phyloP scores from a whole-genome alignment of 2,888 invertebrate species.

The Torymus tubicola region DNA sequence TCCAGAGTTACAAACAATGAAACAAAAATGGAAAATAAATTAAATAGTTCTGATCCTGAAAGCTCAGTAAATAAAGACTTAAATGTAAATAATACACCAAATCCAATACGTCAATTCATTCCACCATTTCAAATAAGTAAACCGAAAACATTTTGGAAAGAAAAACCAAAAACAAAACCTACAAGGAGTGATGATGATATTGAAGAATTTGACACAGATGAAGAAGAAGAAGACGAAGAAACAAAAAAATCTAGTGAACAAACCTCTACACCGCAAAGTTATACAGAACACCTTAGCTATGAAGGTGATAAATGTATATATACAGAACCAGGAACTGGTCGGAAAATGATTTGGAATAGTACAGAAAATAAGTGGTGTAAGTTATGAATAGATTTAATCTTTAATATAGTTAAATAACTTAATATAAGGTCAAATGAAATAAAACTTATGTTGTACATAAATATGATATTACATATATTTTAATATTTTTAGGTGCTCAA shows the following conservation, averaged over 20 bases:
- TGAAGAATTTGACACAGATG: conserved; percentile 67
- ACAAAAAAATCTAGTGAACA: conserved; percentile 42
- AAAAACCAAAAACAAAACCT: conserved; percentile 44
- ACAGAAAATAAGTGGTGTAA: conserved; percentile 72
- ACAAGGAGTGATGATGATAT: conserved; percentile 57
- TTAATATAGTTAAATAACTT: not conserved
- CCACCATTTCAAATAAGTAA: not conserved
- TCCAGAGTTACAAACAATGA: not conserved
- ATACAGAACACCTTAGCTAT: conserved; percentile 82
- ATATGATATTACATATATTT: not conserved
- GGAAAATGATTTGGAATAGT: conserved; percentile 83
- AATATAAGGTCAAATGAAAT: conserved; percentile 2
- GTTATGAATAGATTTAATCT: conserved; percentile 31
- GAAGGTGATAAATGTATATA: conserved; percentile 85
- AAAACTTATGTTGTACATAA: conserved; percentile 5
- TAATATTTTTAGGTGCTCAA: conserved; percentile 34
- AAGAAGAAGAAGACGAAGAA: conserved; percentile 60
- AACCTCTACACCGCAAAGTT: conserved; percentile 51
- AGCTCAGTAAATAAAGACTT: not conserved
- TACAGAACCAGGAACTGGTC: conserved; percentile 84
- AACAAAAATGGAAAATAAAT: not conserved
- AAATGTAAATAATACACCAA: conserved; percentile 2
- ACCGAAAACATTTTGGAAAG: conserved; percentile 19
- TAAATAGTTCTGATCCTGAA: not conserved
- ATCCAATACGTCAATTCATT: not conserved